Evolutionary conservation across 2,888 invertebrate genomes (phyloP).

Genomic region (Cephus sareptanus): DNA sequence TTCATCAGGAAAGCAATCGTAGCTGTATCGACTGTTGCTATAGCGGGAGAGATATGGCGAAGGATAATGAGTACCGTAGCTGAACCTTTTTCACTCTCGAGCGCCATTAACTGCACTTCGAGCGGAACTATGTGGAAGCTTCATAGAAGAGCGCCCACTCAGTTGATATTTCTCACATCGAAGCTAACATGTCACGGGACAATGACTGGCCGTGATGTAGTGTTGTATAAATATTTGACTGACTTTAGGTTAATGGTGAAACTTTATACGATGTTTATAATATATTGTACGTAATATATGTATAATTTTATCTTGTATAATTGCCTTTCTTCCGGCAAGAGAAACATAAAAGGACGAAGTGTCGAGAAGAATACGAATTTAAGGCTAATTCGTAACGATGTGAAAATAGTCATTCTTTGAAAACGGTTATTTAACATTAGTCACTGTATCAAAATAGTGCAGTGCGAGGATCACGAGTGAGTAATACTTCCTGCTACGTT

Average conservation of each 20-base stretch:
- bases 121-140: neutral
- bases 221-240: neutral
- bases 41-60: neutral
- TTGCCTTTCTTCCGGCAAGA: neutral
- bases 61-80: neutral
- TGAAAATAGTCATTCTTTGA: neutral
- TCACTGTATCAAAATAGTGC: neutral
- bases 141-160: neutral
- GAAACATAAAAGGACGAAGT: neutral
- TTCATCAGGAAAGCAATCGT: neutral
- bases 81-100: neutral
- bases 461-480: neutral
- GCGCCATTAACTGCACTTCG: neutral
- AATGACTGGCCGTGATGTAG: neutral
- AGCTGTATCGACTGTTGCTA: neutral
- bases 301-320: neutral
- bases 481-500: neutral
- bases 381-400: too few relatives aligned
- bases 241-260: neutral
- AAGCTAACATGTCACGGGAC: neutral
- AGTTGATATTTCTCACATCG: neutral
- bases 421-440: neutral
- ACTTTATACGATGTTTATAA: neutral
- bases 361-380: neutral
- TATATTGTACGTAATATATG: neutral